A percentile compares a stretch with the other conserved stretches of the same genome.
Conservation (phyloP, 1,140 invertebrate species). For the Temnothorax longispinosus region DNA sequence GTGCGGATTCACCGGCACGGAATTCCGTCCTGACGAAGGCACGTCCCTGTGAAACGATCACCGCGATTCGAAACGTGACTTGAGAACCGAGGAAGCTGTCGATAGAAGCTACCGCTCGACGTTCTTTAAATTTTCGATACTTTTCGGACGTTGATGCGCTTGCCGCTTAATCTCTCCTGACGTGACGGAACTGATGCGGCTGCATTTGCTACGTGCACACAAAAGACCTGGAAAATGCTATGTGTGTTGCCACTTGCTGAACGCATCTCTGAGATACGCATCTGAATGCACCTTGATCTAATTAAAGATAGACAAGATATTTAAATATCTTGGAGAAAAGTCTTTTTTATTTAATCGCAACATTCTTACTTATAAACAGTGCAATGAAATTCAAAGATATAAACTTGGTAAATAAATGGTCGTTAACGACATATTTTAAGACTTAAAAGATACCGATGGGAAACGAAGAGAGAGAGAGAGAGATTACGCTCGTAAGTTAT, state of each 20-base stretch:
- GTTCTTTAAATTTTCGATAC: conserved; percentile 70
- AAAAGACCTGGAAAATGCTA: conserved; percentile 3
- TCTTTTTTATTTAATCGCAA: conserved; percentile 15
- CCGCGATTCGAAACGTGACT: conserved; percentile 73
- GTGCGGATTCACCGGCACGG: conserved; percentile 52
- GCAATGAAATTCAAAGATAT: background rate
- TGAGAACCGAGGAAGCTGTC: conserved; percentile 46
- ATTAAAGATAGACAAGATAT: background rate
- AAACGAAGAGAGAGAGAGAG: background rate
- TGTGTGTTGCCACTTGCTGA: background rate
- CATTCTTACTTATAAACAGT: background rate
- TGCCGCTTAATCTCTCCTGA: conserved; percentile 34
- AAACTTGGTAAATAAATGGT: conserved; percentile 37
- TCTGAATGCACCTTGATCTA: background rate
- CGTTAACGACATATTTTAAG: background rate
- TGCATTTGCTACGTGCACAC: conserved; percentile 19
- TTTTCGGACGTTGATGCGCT: conserved; percentile 64
- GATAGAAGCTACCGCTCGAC: conserved; percentile 36
- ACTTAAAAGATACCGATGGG: conserved; percentile 5
- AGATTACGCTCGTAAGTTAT: background rate
- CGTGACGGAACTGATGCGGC: conserved; percentile 49
- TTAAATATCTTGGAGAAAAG: background rate
- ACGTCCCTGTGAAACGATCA: conserved; percentile 73
- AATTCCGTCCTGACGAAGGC: conserved; percentile 54
- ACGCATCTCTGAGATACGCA: background rate